phyloP scores from a whole-genome alignment of 2,797 vertebrate species.

The Danio tinwini region DNA sequence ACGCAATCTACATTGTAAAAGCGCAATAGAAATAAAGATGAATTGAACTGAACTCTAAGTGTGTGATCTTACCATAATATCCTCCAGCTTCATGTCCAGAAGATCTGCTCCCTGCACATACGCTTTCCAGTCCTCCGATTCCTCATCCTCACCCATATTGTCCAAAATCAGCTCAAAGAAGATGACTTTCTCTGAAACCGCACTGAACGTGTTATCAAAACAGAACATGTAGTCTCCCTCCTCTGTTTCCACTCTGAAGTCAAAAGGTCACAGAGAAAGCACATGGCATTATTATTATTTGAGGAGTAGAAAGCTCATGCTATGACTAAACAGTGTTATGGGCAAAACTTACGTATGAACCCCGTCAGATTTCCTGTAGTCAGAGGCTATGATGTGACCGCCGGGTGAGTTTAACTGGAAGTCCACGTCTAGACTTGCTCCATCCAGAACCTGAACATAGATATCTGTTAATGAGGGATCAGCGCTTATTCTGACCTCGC shows the following conservation, averaged over 20 bases:
- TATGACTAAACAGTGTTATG: neutral
- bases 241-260: constrained; percentile 87
- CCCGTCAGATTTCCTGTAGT: constrained; percentile 94
- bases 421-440: constrained; percentile 94
- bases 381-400: constrained; percentile 86
- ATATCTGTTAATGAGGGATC: neutral
- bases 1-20: too few relatives aligned
- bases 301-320: too few relatives aligned
- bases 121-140: constrained; percentile 93
- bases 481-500: neutral
- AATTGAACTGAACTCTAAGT: neutral
- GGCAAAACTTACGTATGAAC: constrained; percentile 91
- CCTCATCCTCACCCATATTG: constrained; percentile 87
- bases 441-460: constrained; percentile 89
- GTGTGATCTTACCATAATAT: constrained; percentile 88
- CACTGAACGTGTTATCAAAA: constrained; percentile 97
- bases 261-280: neutral
- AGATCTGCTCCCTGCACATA: constrained; percentile 91
- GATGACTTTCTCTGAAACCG: constrained; percentile 94
- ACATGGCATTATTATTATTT: neutral
- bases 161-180: constrained; percentile 98
- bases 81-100: constrained; percentile 96
- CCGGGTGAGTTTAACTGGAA: constrained; percentile 89
- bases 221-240: constrained; percentile 99
- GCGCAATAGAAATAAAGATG: too few relatives aligned